Conservation (phyloP, 2,797 vertebrate genomes). For the Lophotriccus pileatus region DNA sequence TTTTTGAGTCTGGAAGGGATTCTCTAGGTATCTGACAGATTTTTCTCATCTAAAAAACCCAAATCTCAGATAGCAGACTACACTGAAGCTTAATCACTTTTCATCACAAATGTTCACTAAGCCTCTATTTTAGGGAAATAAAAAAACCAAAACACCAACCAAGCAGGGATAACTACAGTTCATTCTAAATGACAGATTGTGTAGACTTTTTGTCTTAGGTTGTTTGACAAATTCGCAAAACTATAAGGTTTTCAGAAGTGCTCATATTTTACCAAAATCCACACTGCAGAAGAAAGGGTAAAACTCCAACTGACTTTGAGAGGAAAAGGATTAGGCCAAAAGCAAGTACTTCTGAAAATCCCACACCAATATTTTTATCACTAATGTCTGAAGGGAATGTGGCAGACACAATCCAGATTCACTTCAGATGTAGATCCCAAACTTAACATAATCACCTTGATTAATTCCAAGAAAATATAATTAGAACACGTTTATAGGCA, state of each 20-base stretch:
- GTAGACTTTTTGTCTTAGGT: background rate
- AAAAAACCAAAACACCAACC: background rate
- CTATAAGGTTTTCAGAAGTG: background rate
- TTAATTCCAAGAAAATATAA: conserved; percentile 65
- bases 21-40: background rate
- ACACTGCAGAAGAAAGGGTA: background rate
- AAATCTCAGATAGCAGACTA: background rate
- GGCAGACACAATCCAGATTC: background rate
- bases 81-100: background rate
- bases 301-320: background rate
- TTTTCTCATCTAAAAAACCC: background rate
- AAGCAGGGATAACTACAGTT: background rate
- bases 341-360: background rate
- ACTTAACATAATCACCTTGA: conserved; percentile 44
- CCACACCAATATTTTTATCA: background rate
- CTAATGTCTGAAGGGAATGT: conserved; percentile 7
- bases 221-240: background rate
- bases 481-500: conserved; percentile 58
- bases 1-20: background rate
- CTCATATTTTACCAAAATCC: background rate
- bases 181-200: background rate
- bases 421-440: conserved; percentile 41
- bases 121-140: background rate
- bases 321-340: background rate
- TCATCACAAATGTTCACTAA: background rate